Conservation (phyloP, 2,888 invertebrate species). For the Heteromyza rotundicornis region DNA sequence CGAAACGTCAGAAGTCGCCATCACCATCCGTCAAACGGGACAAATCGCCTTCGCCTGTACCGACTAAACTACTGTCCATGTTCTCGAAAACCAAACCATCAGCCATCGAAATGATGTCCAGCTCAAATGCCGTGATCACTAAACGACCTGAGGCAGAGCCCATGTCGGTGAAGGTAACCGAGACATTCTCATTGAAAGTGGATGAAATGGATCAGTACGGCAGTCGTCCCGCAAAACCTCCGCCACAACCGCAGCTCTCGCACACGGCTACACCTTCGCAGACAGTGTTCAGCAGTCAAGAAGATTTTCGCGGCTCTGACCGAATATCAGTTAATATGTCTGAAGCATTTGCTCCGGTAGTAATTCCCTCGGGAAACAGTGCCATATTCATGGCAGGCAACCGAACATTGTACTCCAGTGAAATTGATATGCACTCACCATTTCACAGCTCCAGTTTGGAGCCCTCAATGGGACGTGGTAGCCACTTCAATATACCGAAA, state of each 20-base stretch:
- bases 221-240: conserved; percentile 41
- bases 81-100: conserved; percentile 45
- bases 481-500: conserved; percentile 24
- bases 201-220: conserved; percentile 61
- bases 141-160: conserved; percentile 49
- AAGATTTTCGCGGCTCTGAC: conserved; percentile 43
- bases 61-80: conserved; percentile 41
- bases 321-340: conserved; percentile 39
- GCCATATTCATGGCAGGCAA: conserved; percentile 50
- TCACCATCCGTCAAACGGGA: conserved; percentile 26
- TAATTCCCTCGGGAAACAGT: conserved; percentile 40
- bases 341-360: conserved; percentile 53
- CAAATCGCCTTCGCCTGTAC: conserved; percentile 42
- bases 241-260: conserved; percentile 29
- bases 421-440: conserved; percentile 42
- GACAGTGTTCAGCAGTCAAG: conserved; percentile 50
- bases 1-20: conserved; percentile 20
- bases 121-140: conserved; percentile 36
- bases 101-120: conserved; percentile 44
- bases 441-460: conserved; percentile 39
- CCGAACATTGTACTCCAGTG: conserved; percentile 48
- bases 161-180: conserved; percentile 52
- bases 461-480: conserved; percentile 36
- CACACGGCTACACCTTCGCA: conserved; percentile 35
- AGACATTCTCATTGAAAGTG: conserved; percentile 60